Conservation (phyloP, 2,888 invertebrate genomes). For the Eulithis testata region DNA sequence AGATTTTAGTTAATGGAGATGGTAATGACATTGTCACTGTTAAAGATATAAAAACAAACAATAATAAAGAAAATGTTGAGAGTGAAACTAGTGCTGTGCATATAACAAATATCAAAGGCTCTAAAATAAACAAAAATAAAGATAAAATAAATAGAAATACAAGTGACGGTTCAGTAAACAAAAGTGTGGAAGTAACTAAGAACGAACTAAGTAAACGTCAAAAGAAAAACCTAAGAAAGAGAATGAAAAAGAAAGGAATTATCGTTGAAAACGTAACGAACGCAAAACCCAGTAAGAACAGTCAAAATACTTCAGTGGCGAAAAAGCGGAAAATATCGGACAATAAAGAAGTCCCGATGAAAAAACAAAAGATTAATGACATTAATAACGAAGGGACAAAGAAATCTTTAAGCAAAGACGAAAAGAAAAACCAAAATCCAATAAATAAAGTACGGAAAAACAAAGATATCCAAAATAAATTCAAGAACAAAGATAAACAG, state of each 20-base stretch:
- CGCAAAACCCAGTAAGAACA: slow-evolving; percentile 52
- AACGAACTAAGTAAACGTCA: slow-evolving; percentile 37
- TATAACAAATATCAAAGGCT: not conserved
- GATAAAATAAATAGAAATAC: slow-evolving; percentile 9
- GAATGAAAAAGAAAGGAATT: slow-evolving; percentile 50
- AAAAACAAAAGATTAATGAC: slow-evolving; percentile 29
- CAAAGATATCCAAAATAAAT: slow-evolving; percentile 48
- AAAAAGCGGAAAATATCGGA: slow-evolving; percentile 45
- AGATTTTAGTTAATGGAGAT: not conserved
- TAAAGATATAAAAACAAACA: not conserved
- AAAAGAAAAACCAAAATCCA: slow-evolving; percentile 34
- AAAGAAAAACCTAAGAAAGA: slow-evolving; percentile 52
- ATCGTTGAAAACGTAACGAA: slow-evolving; percentile 54
- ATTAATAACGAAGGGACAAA: slow-evolving; percentile 46
- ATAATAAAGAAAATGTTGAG: slow-evolving; percentile 8
- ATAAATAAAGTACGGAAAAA: slow-evolving; percentile 42
- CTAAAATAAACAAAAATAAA: slow-evolving; percentile 1
- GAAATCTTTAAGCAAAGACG: slow-evolving; percentile 22
- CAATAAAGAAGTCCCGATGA: slow-evolving; percentile 33
- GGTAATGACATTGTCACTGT: not conserved
- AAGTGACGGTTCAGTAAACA: not conserved
- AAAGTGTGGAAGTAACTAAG: slow-evolving; percentile 11
- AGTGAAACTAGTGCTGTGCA: not conserved
- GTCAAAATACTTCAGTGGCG: slow-evolving; percentile 35
- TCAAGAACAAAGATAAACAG: slow-evolving; percentile 49